phyloP scores from a whole-genome alignment of 2,797 vertebrate species.

The Ceryle rudis region DNA sequence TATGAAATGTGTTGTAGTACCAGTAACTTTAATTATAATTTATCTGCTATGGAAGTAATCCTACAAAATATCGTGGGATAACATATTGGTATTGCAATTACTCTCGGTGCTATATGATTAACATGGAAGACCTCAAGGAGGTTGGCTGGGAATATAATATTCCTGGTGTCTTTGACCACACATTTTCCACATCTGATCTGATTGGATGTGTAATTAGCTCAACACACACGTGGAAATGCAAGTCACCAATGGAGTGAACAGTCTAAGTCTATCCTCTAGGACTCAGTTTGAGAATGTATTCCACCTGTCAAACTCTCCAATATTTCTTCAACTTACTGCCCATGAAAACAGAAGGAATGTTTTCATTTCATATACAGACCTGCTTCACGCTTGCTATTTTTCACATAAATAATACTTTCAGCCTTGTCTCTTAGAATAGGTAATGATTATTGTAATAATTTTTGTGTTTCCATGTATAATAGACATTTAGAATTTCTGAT shows the following conservation, averaged over 20 bases:
- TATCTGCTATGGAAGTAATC: slow-evolving; percentile 2
- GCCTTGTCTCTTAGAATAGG: neutral
- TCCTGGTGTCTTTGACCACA: neutral
- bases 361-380: neutral
- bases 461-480: neutral
- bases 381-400: neutral
- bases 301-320: neutral
- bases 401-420: neutral
- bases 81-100: neutral
- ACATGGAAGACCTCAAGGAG: neutral
- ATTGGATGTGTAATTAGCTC: neutral
- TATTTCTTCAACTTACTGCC: neutral
- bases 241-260: neutral
- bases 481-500: neutral
- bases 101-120: neutral
- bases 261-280: neutral
- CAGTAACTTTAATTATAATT: slow-evolving; percentile 44
- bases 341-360: neutral
- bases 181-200: neutral
- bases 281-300: neutral
- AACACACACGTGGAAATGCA: neutral
- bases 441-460: neutral
- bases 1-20: slow-evolving; percentile 26
- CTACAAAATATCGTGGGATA: neutral
- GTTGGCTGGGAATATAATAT: neutral